Evolutionary conservation across 2,797 vertebrate species (phyloP).

Genomic region (Pachyuromys duprasi): DNA sequence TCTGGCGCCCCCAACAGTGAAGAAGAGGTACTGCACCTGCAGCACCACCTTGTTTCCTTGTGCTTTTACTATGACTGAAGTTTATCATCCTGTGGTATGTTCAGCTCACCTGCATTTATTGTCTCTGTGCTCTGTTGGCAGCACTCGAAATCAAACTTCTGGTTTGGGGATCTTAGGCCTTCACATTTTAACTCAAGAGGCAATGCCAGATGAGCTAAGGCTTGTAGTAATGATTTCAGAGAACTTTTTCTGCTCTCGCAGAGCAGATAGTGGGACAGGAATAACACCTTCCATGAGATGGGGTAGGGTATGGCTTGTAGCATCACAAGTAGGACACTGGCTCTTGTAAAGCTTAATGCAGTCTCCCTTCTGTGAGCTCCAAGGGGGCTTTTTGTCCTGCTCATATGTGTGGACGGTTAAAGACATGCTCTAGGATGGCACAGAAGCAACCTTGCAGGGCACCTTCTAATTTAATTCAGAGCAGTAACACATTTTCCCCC

Average conservation of each 20-base stretch:
- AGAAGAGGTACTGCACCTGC: background rate
- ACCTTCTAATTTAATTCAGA: background rate
- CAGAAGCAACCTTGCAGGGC: background rate
- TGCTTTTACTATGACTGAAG: slow-evolving; percentile 1
- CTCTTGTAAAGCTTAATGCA: background rate
- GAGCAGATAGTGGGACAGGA: background rate
- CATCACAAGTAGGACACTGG: background rate
- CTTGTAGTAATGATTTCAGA: background rate
- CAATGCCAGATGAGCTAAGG: background rate
- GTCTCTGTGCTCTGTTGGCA: background rate
- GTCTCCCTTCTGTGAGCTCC: background rate
- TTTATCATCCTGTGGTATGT: slow-evolving; percentile 12
- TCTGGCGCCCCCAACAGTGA: background rate
- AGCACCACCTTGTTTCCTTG: background rate
- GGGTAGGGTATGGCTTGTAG: too few relatives aligned
- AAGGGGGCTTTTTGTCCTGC: background rate
- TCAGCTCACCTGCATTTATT: background rate
- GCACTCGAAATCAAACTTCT: slow-evolving; percentile 55
- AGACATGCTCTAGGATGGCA: background rate
- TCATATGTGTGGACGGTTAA: background rate
- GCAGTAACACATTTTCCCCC: background rate
- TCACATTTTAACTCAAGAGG: slow-evolving; percentile 38
- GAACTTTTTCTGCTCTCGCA: background rate
- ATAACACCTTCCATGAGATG: background rate
- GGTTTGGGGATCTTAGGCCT: slow-evolving; percentile 4